Evolutionary conservation across 2,888 invertebrate genomes (phyloP).

Genomic region (Caenorhabditis virilis): DNA sequence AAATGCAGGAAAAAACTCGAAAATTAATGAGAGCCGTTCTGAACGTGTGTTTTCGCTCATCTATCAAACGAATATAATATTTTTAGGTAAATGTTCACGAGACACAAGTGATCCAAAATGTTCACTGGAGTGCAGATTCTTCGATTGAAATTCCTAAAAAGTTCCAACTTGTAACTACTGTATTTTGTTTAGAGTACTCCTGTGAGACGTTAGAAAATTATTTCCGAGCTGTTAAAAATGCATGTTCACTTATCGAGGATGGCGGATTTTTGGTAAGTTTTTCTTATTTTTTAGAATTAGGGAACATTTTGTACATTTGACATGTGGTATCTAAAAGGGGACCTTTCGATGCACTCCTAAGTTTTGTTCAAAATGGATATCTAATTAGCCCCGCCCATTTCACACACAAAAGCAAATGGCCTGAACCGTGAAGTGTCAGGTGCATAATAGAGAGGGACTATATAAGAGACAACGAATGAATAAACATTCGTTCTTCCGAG

Average conservation of each 20-base stretch:
- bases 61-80: not conserved
- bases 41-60: conserved; percentile 36
- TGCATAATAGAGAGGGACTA: no score
- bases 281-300: no score
- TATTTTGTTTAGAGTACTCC: conserved; percentile 67
- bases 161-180: conserved; percentile 65
- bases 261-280: conserved; percentile 59
- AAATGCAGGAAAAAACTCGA: conserved; percentile 62
- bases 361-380: no score
- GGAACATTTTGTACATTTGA: no score
- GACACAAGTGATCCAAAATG: conserved; percentile 52
- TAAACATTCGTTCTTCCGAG: conserved; percentile 36
- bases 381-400: no score
- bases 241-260: conserved; percentile 60
- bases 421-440: no score
- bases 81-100: conserved; percentile 61
- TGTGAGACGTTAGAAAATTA: conserved; percentile 54
- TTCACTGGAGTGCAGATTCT: conserved; percentile 46
- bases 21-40: conserved; percentile 59
- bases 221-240: conserved; percentile 48
- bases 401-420: no score
- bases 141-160: conserved; percentile 54
- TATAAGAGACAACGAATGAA: no score
- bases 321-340: no score
- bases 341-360: no score